These are phyloP conservation scores for Agelastica alni DNA, from an alignment of 2,888 invertebrate species.

Conservation along the genomic window DNA sequence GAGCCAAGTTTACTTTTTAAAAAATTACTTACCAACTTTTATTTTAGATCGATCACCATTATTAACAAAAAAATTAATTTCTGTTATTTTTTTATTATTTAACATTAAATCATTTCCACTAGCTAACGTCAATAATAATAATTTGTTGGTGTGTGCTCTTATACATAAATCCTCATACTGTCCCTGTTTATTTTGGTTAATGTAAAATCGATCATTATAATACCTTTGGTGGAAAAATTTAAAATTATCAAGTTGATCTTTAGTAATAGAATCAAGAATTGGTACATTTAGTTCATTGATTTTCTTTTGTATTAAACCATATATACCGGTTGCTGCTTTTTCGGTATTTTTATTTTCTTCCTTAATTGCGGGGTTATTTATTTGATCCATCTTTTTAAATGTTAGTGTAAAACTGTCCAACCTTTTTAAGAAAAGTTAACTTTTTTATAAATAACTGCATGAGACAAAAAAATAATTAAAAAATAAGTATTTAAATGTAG, in stretches of 20 bases:
- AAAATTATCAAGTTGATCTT: constrained; percentile 33
- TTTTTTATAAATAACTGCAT: too few relatives aligned
- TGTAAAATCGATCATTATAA: constrained; percentile 36
- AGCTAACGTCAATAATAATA: constrained; percentile 36
- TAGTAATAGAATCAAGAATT: constrained; percentile 30
- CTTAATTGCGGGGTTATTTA: too few relatives aligned
- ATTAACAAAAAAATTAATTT: constrained; percentile 37
- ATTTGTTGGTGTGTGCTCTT: constrained; percentile 38
- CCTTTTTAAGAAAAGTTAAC: too few relatives aligned
- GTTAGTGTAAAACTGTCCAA: too few relatives aligned
- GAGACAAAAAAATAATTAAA: too few relatives aligned
- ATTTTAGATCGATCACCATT: constrained; percentile 11
- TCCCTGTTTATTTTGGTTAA: constrained; percentile 22
- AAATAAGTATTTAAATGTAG: too few relatives aligned
- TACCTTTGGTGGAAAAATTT: constrained; percentile 33
- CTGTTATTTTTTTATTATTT: constrained; percentile 31
- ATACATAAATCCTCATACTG: constrained; percentile 25
- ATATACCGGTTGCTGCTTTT: too few relatives aligned
- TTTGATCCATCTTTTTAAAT: too few relatives aligned
- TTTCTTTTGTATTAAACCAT: constrained; percentile 14
- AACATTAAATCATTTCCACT: constrained; percentile 37
- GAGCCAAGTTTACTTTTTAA: too few relatives aligned
- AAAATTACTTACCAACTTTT: background rate
- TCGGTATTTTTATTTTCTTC: background rate
- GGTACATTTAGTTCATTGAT: constrained; percentile 32